phyloP scores from a whole-genome alignment of 2,797 vertebrate genomes.

The Tamandua tetradactyla region DNA sequence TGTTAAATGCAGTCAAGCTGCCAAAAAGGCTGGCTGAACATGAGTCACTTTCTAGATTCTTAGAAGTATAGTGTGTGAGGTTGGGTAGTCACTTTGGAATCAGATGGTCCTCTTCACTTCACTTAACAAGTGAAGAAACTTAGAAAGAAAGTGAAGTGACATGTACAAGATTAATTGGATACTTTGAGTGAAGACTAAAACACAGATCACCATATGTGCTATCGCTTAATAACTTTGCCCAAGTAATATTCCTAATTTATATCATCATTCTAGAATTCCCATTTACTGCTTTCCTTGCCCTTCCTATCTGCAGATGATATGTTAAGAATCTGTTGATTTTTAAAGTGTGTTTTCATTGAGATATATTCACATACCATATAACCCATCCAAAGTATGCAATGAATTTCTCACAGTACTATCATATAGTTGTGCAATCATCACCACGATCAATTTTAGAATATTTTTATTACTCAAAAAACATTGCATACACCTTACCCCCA shows the following conservation, averaged over 20 bases:
- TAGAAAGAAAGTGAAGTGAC: not conserved
- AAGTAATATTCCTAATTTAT: not conserved
- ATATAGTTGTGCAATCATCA: no score
- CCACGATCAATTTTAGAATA: no score
- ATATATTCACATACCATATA: no score
- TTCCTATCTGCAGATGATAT: not conserved
- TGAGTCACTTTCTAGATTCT: conserved; percentile 25
- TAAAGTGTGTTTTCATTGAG: no score
- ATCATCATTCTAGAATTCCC: not conserved
- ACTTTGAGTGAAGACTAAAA: not conserved
- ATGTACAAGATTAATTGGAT: not conserved
- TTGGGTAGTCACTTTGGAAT: not conserved
- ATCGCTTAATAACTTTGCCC: not conserved
- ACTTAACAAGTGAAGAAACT: not conserved
- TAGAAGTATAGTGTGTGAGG: not conserved
- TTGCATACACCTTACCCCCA: no score
- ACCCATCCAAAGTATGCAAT: no score
- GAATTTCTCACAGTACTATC: no score
- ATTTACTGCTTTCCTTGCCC: not conserved
- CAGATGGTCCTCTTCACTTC: not conserved
- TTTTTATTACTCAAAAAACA: no score
- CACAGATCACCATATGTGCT: not conserved
- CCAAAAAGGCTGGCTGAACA: conserved; percentile 3
- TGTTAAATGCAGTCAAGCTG: conserved; percentile 39
- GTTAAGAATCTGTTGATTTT: not conserved